Evolutionary conservation across 2,797 vertebrate genomes (phyloP).

Genomic region (Poecilia wingei): DNA sequence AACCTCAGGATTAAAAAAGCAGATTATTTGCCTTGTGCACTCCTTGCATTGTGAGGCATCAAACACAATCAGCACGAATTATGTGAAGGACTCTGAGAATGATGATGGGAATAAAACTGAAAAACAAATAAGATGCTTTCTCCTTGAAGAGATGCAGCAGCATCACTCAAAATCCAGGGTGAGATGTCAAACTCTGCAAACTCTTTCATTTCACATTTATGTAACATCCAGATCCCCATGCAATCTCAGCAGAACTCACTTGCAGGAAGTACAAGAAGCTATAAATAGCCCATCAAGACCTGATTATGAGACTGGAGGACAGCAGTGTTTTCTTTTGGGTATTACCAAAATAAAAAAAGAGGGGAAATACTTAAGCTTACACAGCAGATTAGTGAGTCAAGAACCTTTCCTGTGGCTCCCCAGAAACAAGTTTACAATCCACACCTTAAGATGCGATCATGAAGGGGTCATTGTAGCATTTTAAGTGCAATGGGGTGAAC

Average conservation of each 20-base stretch:
- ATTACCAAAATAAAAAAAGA: conserved; percentile 34
- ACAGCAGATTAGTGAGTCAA: conserved; percentile 24
- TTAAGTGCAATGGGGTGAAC: background rate
- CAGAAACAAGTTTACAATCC: conserved; percentile 15
- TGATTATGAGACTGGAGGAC: conserved; percentile 69
- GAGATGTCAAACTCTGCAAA: conserved; percentile 45
- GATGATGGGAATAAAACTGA: conserved; percentile 13
- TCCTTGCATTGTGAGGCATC: conserved; percentile 14
- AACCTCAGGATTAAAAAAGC: conserved; percentile 1
- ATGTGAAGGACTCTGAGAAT: conserved; percentile 10
- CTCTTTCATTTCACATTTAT: conserved; percentile 62
- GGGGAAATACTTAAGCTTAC: conserved; percentile 33
- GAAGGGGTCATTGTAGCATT: background rate
- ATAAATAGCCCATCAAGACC: conserved; percentile 79
- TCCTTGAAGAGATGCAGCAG: conserved; percentile 24
- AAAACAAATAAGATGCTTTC: conserved; percentile 15
- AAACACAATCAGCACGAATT: conserved; percentile 1
- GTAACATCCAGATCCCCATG: conserved; percentile 75
- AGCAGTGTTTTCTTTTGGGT: conserved; percentile 18
- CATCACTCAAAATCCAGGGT: background rate
- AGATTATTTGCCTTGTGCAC: background rate
- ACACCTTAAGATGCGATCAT: conserved; percentile 29
- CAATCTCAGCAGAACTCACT: conserved; percentile 68
- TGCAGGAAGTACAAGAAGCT: conserved; percentile 64
- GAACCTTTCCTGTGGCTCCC: conserved; percentile 11